These are phyloP conservation scores for Tribolium madens DNA, from an alignment of 1,140 invertebrate species.

Conservation along the genomic window DNA sequence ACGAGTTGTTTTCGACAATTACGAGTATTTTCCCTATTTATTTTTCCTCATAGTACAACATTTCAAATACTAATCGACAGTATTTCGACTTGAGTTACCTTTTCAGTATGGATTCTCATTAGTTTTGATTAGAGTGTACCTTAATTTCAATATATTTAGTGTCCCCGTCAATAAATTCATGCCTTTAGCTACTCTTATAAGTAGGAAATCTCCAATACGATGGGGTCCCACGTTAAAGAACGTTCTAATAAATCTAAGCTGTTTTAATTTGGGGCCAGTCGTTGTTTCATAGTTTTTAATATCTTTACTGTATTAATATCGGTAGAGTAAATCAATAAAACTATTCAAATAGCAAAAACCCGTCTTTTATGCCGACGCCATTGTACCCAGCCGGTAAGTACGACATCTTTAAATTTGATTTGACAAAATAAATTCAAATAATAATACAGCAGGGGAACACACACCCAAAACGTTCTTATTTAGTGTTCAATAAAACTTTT, in stretches of 20 bases:
- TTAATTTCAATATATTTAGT: conserved; percentile 12
- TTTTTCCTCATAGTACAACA: neutral
- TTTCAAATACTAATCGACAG: conserved; percentile 1
- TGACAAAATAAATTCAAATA: too few relatives aligned
- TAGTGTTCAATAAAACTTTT: too few relatives aligned
- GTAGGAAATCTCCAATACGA: conserved; percentile 1
- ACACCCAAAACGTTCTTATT: too few relatives aligned
- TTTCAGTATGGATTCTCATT: conserved; percentile 11
- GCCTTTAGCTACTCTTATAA: conserved; percentile 31
- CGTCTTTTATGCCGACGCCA: neutral
- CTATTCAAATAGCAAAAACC: neutral
- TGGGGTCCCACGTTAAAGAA: neutral
- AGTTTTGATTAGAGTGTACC: neutral
- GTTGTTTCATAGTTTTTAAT: conserved; percentile 22
- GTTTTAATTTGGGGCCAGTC: neutral
- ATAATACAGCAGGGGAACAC: too few relatives aligned
- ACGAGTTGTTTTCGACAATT: conserved; percentile 36
- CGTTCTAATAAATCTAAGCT: neutral
- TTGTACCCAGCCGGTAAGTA: neutral
- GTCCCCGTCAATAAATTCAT: conserved; percentile 30
- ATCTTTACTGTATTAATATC: conserved; percentile 35
- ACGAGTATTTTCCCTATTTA: neutral
- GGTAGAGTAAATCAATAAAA: conserved; percentile 23
- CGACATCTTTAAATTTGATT: neutral
- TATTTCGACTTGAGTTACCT: conserved; percentile 29